Evolutionary conservation across 2,113 vertebrate species (phyloP), one percentile per base, ranked within the genome.

Genomic region (Gila orcuttii): DNA sequence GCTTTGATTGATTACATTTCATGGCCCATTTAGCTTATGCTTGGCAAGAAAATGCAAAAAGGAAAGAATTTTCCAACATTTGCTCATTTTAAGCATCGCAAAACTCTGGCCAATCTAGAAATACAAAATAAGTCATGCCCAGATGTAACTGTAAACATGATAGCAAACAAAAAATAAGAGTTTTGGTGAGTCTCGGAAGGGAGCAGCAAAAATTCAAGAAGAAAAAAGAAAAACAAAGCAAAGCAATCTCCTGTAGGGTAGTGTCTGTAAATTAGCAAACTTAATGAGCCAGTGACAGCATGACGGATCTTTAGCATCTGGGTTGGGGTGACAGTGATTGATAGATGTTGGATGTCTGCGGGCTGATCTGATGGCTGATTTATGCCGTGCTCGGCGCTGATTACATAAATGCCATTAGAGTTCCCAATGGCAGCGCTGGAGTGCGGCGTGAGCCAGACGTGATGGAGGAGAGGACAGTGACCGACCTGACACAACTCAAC

Each of bases 191-290:
- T 57, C 39, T 28, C 0, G 6, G 66, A 23, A 64, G 28, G 28
- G 62, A 60, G 77, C 62, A 62, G 42, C 74, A 79, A 79, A 23
- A 71, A 60, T 47, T 19, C 25, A 31, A 33, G 17, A 23, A 42
- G 36, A 59, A 39, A 23, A 21, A 60, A 19, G 10, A 55, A 71
- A 42, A 60, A 23, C 23, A 47, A 50, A 60, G 62, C 45, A 71
- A 62, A 57, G 79, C 71, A 62, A 86, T 84, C 62, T 74, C 33
- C 64, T 78, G 85, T 57, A 74, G 77, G 59, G 85, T 79, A 85
- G 86, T 85, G 79, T 86, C 85, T 90, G 89, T 82, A 88, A 88
- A 89, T 89, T 88, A 88, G 87, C 78, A 80, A 85, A 80, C 82
- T 39, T 86, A 86, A 88, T 81, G 64, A 87, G 82, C 69, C 73